These are phyloP conservation scores for Bolinopsis microptera DNA, from an alignment of 37 sponge, comb jelly and placozoan species.

Conservation along the genomic window DNA sequence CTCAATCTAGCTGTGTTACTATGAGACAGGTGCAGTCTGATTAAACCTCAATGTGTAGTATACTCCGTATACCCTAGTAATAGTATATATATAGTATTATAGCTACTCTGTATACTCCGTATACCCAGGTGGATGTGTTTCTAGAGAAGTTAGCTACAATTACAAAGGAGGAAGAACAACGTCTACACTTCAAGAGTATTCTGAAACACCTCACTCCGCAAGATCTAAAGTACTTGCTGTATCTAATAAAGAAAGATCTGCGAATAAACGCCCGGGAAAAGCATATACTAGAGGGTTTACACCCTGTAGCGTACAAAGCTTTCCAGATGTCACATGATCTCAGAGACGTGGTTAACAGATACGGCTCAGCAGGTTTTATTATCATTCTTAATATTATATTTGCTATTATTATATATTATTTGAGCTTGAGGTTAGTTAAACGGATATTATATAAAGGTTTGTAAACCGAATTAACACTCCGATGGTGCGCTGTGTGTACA, in stretches of 20 bases:
- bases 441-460: too few relatives aligned
- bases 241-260: slow-evolving; percentile 89
- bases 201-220: slow-evolving; percentile 68
- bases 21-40: too few relatives aligned
- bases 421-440: too few relatives aligned
- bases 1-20: too few relatives aligned
- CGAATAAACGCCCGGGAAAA: slow-evolving; percentile 90
- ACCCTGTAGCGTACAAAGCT: slow-evolving; percentile 88
- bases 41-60: too few relatives aligned
- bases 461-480: too few relatives aligned
- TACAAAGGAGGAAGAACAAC: slow-evolving; percentile 88
- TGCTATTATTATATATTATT: too few relatives aligned
- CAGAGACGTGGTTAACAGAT: slow-evolving; percentile 82
- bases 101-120: too few relatives aligned
- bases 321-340: slow-evolving; percentile 94
- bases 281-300: slow-evolving; percentile 87
- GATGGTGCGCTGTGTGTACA: too few relatives aligned
- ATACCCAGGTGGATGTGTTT: slow-evolving; percentile 85
- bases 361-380: neutral
- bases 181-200: slow-evolving; percentile 79
- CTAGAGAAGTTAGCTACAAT: slow-evolving; percentile 78
- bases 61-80: too few relatives aligned
- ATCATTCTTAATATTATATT: too few relatives aligned
- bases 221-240: slow-evolving; percentile 27
- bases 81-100: too few relatives aligned